These are phyloP conservation scores for Drosophila tripunctata DNA, from an alignment of 2,888 invertebrate species.

Conservation along the genomic window DNA sequence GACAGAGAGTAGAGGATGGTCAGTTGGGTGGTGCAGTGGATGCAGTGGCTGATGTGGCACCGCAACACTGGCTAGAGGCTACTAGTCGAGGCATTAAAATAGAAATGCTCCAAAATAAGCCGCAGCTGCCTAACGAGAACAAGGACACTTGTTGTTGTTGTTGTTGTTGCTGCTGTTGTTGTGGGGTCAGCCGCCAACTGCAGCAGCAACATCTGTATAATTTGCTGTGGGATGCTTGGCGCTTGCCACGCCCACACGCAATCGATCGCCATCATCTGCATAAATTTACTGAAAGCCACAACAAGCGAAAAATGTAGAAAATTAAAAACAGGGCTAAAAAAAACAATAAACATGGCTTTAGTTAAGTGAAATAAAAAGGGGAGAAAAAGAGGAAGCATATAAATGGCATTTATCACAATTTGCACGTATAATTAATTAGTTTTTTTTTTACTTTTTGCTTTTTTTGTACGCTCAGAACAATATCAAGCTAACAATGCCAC, in stretches of 20 bases:
- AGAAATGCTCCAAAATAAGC: conserved; percentile 74
- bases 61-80: conserved; percentile 40
- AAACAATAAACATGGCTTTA: conserved; percentile 19
- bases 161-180: conserved; percentile 1
- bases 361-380: not conserved
- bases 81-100: conserved; percentile 53
- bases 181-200: conserved; percentile 30
- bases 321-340: too few species aligned
- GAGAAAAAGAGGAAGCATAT: conserved; percentile 24
- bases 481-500: conserved; percentile 23
- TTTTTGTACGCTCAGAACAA: conserved; percentile 39
- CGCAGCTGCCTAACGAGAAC: conserved; percentile 62
- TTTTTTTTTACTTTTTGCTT: too few species aligned
- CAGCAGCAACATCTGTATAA: conserved; percentile 45
- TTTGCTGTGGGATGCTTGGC: conserved; percentile 37
- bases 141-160: conserved; percentile 63
- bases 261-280: conserved; percentile 44
- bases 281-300: conserved; percentile 25
- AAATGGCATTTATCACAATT: conserved; percentile 73
- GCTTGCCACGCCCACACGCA: conserved; percentile 26
- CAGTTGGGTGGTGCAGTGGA: not conserved
- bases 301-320: not conserved
- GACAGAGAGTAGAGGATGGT: not conserved
- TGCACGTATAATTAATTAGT: conserved; percentile 78
- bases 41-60: too few species aligned